Evolutionary conservation across 2,113 vertebrate genomes (phyloP).

Genomic region (Toxotes jaculatrix): DNA sequence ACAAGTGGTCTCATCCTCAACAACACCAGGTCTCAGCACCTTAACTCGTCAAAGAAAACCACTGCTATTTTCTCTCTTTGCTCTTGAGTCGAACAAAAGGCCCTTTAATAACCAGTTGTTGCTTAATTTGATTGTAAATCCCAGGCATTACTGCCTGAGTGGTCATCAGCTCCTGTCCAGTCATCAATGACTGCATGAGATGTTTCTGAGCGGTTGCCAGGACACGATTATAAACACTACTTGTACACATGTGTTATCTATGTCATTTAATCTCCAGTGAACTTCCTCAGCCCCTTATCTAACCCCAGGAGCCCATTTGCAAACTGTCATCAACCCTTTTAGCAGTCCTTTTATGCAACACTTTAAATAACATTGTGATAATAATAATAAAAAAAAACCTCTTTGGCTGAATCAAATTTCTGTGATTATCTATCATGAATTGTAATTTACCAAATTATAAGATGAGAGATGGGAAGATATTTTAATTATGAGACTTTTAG

Average conservation of each 20-base stretch:
- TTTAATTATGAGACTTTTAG: conserved; percentile 21
- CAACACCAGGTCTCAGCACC: background rate
- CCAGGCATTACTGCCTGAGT: conserved; percentile 18
- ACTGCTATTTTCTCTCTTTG: conserved; percentile 3
- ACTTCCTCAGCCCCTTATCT: conserved; percentile 41
- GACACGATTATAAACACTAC: conserved; percentile 56
- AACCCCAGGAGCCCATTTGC: background rate
- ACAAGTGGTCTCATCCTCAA: background rate
- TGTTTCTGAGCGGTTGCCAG: conserved; percentile 43
- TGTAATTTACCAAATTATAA: background rate
- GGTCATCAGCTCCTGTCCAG: conserved; percentile 37
- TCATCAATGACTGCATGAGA: conserved; percentile 2
- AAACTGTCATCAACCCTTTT: conserved; percentile 6
- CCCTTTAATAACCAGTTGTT: conserved; percentile 42
- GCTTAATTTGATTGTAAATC: conserved; percentile 60
- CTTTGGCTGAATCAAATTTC: background rate
- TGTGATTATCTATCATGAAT: background rate
- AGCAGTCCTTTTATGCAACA: background rate
- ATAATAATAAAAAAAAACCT: background rate
- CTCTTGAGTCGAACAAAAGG: conserved; percentile 23
- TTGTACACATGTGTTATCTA: conserved; percentile 27
- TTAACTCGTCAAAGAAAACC: conserved; percentile 2
- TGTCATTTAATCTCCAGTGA: conserved; percentile 16
- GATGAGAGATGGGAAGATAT: background rate
- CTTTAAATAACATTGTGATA: conserved; percentile 12